These are phyloP conservation scores for Laothoe populi DNA, from an alignment of 2,888 invertebrate genomes.

Conservation along the genomic window DNA sequence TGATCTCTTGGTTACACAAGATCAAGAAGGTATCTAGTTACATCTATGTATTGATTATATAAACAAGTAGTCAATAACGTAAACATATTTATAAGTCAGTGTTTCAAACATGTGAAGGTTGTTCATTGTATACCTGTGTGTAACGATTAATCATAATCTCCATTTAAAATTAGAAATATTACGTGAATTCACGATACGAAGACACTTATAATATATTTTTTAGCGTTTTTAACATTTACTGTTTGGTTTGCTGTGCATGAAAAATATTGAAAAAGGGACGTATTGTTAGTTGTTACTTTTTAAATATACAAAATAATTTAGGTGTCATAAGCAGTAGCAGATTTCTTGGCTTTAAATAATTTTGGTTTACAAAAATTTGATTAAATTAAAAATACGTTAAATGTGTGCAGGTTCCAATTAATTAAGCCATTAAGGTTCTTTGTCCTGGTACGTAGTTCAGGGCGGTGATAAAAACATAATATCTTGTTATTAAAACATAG, in stretches of 20 bases:
- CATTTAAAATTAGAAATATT: not conserved
- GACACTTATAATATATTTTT: not conserved
- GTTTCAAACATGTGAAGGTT: conserved; percentile 14
- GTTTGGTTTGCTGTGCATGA: not conserved
- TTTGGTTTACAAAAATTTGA: too few species aligned
- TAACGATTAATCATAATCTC: not conserved
- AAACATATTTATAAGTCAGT: not conserved
- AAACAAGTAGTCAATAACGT: too few species aligned
- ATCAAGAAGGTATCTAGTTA: too few species aligned
- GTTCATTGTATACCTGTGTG: not conserved
- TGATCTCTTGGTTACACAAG: too few species aligned
- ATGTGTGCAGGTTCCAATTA: too few species aligned
- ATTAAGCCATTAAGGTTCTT: too few species aligned
- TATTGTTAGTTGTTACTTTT: not conserved
- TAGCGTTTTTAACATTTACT: not conserved
- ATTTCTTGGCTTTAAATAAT: not conserved
- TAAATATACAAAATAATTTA: not conserved
- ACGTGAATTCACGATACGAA: not conserved
- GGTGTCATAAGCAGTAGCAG: not conserved
- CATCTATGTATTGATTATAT: too few species aligned
- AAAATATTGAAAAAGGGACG: not conserved
- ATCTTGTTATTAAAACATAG: too few species aligned
- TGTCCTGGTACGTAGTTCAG: too few species aligned
- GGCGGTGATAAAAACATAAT: too few species aligned
- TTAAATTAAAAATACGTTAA: too few species aligned